Evolutionary conservation across 1,140 invertebrate species (phyloP).

Genomic region (Oryctes rhinoceros): DNA sequence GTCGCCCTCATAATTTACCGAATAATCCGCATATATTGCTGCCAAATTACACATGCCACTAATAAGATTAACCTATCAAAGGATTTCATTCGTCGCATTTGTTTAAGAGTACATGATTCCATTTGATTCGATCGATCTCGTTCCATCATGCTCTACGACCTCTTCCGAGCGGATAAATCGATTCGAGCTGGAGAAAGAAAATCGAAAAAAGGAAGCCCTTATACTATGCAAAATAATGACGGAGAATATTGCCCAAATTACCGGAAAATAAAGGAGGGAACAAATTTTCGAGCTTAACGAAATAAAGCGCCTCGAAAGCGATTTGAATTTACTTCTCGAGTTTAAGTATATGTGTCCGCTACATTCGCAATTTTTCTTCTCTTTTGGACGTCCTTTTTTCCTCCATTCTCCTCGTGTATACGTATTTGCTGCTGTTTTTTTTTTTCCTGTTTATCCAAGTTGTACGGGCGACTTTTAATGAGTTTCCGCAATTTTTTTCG

Average conservation of each 20-base stretch:
- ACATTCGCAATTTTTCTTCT: neutral
- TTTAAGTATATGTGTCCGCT: conserved; percentile 18
- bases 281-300: conserved; percentile 28
- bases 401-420: neutral
- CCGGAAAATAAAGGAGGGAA: conserved; percentile 33
- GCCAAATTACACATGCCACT: no score
- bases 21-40: no score
- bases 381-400: neutral
- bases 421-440: neutral
- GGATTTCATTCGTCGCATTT: no score
- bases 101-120: neutral
- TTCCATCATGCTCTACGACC: neutral
- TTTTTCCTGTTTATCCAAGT: conserved; percentile 3
- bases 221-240: conserved; percentile 23
- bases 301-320: conserved; percentile 15
- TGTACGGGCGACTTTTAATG: conserved; percentile 11
- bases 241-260: conserved; percentile 28
- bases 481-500: conserved; percentile 1
- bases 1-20: no score
- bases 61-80: no score
- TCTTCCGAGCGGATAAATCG: neutral
- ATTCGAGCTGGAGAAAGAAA: neutral
- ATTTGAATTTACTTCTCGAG: neutral
- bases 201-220: neutral
- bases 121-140: neutral